Conservation (phyloP, 1,140 invertebrate species). For the Schlechtendalia chinensis region DNA sequence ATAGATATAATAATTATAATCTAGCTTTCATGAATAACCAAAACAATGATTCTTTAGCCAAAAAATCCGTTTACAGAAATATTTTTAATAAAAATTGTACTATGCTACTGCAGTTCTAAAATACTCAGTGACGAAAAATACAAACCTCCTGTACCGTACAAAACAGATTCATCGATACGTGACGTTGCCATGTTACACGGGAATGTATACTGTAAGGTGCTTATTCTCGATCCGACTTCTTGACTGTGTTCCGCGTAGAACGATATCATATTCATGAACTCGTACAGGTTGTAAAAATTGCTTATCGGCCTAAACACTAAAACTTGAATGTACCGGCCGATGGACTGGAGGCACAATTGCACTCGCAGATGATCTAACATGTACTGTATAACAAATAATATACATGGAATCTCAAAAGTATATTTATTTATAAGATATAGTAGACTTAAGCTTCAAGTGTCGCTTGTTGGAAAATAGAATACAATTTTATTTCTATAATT, state of each 20-base stretch:
- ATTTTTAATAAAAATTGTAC: no score
- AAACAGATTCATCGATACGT: slow-evolving; percentile 61
- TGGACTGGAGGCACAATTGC: slow-evolving; percentile 68
- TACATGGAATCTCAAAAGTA: no score
- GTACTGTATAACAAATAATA: slow-evolving; percentile 58
- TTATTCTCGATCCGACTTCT: slow-evolving; percentile 62
- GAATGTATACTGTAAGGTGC: slow-evolving; percentile 72
- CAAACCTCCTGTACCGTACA: slow-evolving; percentile 74
- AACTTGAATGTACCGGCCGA: slow-evolving; percentile 68
- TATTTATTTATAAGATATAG: no score
- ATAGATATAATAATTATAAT: no score
- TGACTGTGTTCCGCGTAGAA: slow-evolving; percentile 66
- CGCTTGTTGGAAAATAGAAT: no score
- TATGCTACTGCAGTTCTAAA: no score
- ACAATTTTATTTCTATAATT: no score
- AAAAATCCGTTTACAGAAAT: no score
- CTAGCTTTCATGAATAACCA: neutral
- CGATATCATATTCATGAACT: slow-evolving; percentile 78
- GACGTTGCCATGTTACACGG: slow-evolving; percentile 70
- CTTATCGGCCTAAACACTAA: slow-evolving; percentile 72
- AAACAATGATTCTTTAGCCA: no score
- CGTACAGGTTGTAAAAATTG: slow-evolving; percentile 80
- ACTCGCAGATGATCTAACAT: slow-evolving; percentile 74
- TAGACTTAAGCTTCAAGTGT: no score
- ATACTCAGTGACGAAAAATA: neutral